These are phyloP conservation scores for Trichoplax adhaerens DNA, from an alignment of 37 sponge, comb jelly and placozoan genomes.

Conservation along the genomic window DNA sequence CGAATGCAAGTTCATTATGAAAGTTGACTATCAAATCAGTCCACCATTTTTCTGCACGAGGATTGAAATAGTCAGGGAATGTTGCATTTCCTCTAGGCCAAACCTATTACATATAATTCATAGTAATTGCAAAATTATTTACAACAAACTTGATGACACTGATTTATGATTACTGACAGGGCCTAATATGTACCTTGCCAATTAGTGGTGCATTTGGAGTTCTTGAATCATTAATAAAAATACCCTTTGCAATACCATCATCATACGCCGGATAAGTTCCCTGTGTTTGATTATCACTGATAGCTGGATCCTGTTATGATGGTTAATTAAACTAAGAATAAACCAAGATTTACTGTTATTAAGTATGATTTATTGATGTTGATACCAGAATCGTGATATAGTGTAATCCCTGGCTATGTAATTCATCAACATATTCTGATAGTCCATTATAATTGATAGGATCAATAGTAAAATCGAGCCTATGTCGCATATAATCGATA, in stretches of 20 bases:
- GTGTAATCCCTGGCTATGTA: not conserved
- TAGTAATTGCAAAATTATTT: too few species aligned
- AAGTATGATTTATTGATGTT: not conserved
- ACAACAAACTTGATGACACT: too few species aligned
- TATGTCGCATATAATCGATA: conserved; percentile 8
- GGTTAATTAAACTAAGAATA: not conserved
- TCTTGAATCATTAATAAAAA: conserved; percentile 34
- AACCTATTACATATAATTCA: conserved; percentile 4
- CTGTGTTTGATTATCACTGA: conserved; percentile 18
- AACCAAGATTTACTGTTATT: not conserved
- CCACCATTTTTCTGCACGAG: conserved; percentile 33
- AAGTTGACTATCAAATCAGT: conserved; percentile 7
- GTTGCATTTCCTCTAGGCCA: conserved; percentile 45
- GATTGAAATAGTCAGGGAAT: conserved; percentile 53
- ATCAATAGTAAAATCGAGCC: conserved; percentile 10
- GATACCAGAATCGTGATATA: not conserved
- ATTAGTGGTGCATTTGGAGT: conserved; percentile 19
- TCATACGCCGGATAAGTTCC: conserved; percentile 43
- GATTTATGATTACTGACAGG: not conserved
- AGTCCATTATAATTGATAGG: conserved; percentile 1
- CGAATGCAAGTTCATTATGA: conserved; percentile 26
- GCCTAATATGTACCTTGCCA: conserved; percentile 19
- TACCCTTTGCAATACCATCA: conserved; percentile 25
- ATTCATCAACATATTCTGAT: conserved; percentile 2
- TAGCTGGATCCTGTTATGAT: conserved; percentile 50